Evolutionary conservation across 2,113 vertebrate species (phyloP).

Genomic region (Brevimyrus niger): DNA sequence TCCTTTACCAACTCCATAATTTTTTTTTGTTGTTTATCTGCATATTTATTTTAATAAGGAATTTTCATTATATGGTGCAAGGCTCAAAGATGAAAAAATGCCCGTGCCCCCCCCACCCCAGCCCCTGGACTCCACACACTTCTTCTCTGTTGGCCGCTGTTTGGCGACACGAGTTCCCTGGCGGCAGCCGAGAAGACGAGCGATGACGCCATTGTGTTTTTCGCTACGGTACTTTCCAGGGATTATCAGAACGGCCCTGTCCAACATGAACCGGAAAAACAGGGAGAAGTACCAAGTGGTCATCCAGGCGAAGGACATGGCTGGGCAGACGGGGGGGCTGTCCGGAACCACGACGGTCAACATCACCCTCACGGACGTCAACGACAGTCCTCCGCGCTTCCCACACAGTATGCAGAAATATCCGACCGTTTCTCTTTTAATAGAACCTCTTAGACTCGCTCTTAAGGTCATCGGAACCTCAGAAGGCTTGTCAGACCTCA

Average conservation of each 20-base stretch:
- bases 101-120: background rate
- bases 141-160: background rate
- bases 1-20: background rate
- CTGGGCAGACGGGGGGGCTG: conserved; percentile 92
- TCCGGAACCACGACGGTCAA: conserved; percentile 91
- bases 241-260: conserved; percentile 87
- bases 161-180: background rate
- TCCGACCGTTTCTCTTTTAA: background rate
- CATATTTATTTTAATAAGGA: background rate
- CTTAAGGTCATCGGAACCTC: background rate
- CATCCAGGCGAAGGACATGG: conserved; percentile 98
- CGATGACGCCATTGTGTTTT: background rate
- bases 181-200: background rate
- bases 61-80: background rate
- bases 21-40: background rate
- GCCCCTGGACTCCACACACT: background rate
- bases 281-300: conserved; percentile 94
- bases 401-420: conserved; percentile 71
- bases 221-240: conserved; percentile 53
- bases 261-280: conserved; percentile 93
- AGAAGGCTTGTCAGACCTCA: background rate
- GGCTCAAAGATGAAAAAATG: background rate
- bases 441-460: background rate
- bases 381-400: conserved; percentile 91
- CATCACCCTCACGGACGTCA: conserved; percentile 88